Evolutionary conservation across 2,113 vertebrate genomes (phyloP), one percentile per base, ranked within the genome.

Genomic region (Romanogobio albipinnatus): DNA sequence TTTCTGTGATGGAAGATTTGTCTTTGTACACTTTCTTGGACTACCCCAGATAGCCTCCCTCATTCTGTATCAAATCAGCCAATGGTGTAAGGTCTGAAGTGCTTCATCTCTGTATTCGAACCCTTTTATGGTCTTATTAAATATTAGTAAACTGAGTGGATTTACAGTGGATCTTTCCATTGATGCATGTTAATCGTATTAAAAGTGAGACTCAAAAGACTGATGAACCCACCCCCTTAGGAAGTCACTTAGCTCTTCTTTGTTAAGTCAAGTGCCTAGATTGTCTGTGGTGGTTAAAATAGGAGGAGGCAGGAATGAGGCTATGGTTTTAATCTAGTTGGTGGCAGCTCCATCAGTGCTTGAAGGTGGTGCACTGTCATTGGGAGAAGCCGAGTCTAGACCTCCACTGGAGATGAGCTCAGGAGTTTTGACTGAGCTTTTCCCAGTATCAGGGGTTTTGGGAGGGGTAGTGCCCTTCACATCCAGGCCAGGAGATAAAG

Each of bases 371-470:
- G 83, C 81, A 51, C 70, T 91, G 1, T 91, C 91, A 87, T 89
- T 92, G 81, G 81, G 19, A 10, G 82, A 62, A 49, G 66, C 71
- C 8, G 61, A 49, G 17, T 78, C 84, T 68, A 71, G 82, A 59
- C 84, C 71, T 39, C 43, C 83, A 5, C 84, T 86, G 1, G 91
- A 88, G 84, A 92, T 93, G 81, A 91, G 80, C 86, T 87, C 88
- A 19, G 87, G 83, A 53, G 64, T 59, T 82, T 89, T 89, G 17
- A 77, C 49, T 45, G 85, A 77, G 80, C 43, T 85, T 85, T 88
- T 86, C 14, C 93, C 93, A 71, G 90, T 88, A 74, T 94, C 93
- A 19, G 92, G 93, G 86, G 92, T 91, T 92, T 94, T 94, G 47
- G 91, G 86, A 0, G 91, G 81, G 1, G 85, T 88, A 11, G 85